Conservation (phyloP, 2,888 invertebrate genomes). For the Apamea sordens region DNA sequence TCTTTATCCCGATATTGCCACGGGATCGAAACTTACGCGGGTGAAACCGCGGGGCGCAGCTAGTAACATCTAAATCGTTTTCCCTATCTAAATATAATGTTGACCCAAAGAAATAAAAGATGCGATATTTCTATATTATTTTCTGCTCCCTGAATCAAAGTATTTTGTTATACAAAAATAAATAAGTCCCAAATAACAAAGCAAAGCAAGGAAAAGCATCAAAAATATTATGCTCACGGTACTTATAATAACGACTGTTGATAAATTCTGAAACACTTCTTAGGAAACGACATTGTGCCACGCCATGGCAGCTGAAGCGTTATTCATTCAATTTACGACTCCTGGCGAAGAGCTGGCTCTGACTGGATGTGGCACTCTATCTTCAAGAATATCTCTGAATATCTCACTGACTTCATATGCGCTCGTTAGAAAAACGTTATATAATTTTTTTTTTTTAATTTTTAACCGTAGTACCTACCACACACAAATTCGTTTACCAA, state of each 20-base stretch:
- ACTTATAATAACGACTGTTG: not conserved
- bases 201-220: not conserved
- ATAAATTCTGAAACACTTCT: conserved; percentile 34
- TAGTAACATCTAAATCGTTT: not conserved
- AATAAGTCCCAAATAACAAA: not conserved
- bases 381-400: no score
- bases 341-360: not conserved
- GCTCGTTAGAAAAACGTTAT: no score
- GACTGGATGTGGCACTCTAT: conserved; percentile 35
- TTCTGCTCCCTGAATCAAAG: not conserved
- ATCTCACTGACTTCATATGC: no score
- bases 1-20: no score
- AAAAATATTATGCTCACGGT: not conserved
- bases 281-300: conserved; percentile 53
- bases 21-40: no score
- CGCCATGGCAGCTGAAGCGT: conserved; percentile 47
- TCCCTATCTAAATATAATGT: not conserved
- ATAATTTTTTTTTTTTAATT: no score
- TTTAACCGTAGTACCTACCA: no score
- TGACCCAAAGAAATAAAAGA: not conserved
- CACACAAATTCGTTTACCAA: no score
- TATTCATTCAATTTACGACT: conserved; percentile 68
- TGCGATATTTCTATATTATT: not conserved
- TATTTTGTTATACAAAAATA: not conserved
- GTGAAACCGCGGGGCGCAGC: no score